Conservation (phyloP, 2,113 vertebrate species). For the Hystrix brachyura region DNA sequence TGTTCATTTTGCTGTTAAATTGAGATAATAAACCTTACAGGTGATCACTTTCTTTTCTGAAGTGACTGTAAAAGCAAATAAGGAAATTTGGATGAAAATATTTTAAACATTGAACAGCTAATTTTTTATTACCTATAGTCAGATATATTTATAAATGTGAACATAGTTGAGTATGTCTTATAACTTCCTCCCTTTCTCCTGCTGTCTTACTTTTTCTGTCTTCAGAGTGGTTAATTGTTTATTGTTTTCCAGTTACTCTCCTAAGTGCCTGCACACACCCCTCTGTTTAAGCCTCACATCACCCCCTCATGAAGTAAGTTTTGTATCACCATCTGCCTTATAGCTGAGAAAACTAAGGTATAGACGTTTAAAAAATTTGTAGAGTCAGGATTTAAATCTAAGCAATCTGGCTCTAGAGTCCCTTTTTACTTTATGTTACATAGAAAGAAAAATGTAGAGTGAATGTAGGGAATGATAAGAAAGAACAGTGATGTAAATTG, state of each 20-base stretch:
- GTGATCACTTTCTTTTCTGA: background rate
- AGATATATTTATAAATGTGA: conserved; percentile 19
- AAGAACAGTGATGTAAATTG: conserved; percentile 24
- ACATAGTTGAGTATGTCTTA: background rate
- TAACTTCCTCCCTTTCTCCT: background rate
- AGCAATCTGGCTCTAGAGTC: background rate
- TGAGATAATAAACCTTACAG: background rate
- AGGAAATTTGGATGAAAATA: conserved; percentile 28
- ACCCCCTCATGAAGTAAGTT: background rate
- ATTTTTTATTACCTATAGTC: conserved; percentile 19
- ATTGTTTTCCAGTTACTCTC: background rate
- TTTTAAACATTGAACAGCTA: conserved; percentile 50
- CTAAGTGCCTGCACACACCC: background rate
- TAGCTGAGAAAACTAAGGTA: background rate
- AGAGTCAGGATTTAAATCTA: background rate
- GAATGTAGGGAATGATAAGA: conserved; percentile 40
- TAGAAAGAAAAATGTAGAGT: conserved; percentile 32
- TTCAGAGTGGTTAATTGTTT: background rate
- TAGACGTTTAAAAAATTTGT: conserved; percentile 8
- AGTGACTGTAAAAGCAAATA: conserved; percentile 29
- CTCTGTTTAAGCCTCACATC: background rate
- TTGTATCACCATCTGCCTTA: background rate
- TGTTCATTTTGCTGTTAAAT: conserved; percentile 55
- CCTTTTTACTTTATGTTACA: background rate
- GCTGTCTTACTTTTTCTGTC: background rate